phyloP scores from a whole-genome alignment of 2,113 vertebrate species.

The Chunga burmeisteri region DNA sequence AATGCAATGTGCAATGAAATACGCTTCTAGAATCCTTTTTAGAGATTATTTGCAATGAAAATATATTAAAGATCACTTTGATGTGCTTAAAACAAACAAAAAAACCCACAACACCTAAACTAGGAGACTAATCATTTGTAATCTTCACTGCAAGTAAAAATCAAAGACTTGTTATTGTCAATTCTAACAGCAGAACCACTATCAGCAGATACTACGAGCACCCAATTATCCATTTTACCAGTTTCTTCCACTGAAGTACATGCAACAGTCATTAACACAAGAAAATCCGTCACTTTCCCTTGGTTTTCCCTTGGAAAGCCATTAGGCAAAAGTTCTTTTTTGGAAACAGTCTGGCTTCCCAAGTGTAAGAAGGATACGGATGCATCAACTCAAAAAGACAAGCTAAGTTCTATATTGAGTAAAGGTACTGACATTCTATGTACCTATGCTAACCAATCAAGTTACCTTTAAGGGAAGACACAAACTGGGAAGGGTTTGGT shows the following conservation, averaged over 20 bases:
- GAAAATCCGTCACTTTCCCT: background rate
- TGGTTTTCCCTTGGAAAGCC: background rate
- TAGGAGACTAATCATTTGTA: background rate
- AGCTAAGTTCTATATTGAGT: background rate
- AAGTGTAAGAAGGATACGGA: background rate
- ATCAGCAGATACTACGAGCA: background rate
- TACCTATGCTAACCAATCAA: background rate
- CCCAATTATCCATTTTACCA: background rate
- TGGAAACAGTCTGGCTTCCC: background rate
- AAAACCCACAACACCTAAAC: background rate
- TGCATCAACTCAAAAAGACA: background rate
- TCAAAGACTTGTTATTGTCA: background rate
- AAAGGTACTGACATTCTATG: background rate
- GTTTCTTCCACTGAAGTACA: background rate
- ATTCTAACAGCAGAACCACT: background rate
- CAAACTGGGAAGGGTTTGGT: background rate
- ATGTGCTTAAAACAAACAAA: background rate
- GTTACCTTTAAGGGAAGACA: background rate
- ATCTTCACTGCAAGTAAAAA: background rate
- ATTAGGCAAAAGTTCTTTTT: background rate
- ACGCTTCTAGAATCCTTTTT: background rate
- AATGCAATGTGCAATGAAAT: background rate
- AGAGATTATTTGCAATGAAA: background rate
- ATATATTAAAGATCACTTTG: background rate
- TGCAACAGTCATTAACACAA: background rate